These are phyloP conservation scores for Agelas oroides DNA, from an alignment of 37 sponge, comb jelly and placozoan genomes.

Conservation along the genomic window DNA sequence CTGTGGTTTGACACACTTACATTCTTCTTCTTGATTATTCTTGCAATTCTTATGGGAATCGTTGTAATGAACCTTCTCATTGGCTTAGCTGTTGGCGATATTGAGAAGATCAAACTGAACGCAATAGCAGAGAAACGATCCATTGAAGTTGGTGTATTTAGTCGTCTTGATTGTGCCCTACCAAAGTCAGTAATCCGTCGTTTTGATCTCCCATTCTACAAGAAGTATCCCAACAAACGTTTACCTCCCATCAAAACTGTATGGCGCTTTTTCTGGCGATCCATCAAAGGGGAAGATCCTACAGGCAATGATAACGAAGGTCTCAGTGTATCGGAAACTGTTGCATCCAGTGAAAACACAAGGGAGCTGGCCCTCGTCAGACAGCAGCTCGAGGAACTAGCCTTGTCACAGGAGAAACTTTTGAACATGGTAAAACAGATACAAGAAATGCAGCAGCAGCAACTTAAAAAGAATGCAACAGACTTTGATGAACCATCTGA, in stretches of 20 bases:
- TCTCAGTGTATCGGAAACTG: not conserved
- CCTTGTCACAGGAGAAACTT: not conserved
- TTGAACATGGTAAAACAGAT: not conserved
- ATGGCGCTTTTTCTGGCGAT: conserved; percentile 44
- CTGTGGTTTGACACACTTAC: conserved; percentile 45
- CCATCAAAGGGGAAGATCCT: conserved; percentile 40
- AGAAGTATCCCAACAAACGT: conserved; percentile 40
- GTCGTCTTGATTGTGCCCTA: conserved; percentile 42
- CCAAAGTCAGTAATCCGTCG: conserved; percentile 7
- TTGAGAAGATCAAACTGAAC: conserved; percentile 69
- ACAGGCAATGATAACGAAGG: not conserved
- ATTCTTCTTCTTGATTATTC: conserved; percentile 64
- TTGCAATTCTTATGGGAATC: conserved; percentile 77
- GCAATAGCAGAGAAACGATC: conserved; percentile 62
- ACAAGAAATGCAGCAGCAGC: too few relatives aligned
- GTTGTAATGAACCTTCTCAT: conserved; percentile 88
- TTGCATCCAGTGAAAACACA: not conserved
- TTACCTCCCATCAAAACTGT: not conserved
- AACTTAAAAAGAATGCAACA: too few relatives aligned
- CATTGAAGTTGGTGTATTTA: conserved; percentile 34
- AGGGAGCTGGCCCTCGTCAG: not conserved
- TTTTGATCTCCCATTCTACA: conserved; percentile 6
- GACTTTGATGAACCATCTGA: too few relatives aligned
- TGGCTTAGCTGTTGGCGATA: conserved; percentile 94
- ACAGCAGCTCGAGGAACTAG: conserved; percentile 20